Evolutionary conservation across 2,797 vertebrate genomes (phyloP).

Genomic region (Falco biarmicus): DNA sequence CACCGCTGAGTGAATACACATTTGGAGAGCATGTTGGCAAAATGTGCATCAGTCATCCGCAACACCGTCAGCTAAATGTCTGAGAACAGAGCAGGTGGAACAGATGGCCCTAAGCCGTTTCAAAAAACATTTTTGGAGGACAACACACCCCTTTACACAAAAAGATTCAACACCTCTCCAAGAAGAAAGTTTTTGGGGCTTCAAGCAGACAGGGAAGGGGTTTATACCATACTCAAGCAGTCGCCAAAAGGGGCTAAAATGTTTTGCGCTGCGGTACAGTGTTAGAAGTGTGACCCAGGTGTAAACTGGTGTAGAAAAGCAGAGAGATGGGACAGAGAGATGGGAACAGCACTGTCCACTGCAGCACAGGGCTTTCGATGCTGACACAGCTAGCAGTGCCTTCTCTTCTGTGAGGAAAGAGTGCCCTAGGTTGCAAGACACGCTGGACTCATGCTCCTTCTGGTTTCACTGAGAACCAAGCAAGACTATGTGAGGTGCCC

Average conservation of each 20-base stretch:
- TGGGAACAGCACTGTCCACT: rapidly evolving
- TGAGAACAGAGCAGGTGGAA: not conserved
- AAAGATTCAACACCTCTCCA: not conserved
- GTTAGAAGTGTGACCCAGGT: not conserved
- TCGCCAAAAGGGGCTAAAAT: not conserved
- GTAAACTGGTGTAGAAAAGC: not conserved
- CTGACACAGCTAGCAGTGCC: not conserved
- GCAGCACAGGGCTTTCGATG: not conserved
- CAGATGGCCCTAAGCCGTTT: rapidly evolving
- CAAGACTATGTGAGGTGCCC: not conserved
- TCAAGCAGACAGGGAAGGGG: not conserved
- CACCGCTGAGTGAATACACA: rapidly evolving
- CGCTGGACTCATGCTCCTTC: not conserved
- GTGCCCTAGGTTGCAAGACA: not conserved
- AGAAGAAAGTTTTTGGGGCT: not conserved
- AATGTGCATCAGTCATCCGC: rapidly evolving
- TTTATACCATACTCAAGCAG: not conserved
- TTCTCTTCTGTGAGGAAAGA: not conserved
- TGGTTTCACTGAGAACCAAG: not conserved
- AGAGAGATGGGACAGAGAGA: not conserved
- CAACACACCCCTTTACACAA: not conserved
- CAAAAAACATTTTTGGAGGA: not conserved
- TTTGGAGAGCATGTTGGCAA: rapidly evolving
- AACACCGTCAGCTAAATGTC: not conserved
- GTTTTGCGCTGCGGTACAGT: not conserved